A percentile compares a stretch with the other conserved stretches of the same genome.
Conservation (phyloP, 1,140 invertebrate genomes). For the Drosophila nannoptera region DNA sequence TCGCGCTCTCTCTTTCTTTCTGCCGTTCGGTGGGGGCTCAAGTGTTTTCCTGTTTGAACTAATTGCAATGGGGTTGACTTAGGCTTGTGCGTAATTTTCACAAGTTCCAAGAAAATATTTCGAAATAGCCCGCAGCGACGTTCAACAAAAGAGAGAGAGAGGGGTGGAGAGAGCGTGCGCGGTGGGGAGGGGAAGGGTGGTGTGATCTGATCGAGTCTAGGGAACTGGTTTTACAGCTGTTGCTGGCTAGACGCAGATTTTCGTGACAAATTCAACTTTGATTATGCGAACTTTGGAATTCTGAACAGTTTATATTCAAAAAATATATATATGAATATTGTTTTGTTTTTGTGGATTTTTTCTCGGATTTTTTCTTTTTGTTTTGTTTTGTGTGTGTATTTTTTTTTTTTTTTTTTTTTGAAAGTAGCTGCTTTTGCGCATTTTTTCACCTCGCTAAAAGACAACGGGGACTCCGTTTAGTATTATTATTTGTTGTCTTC, state of each 20-base stretch:
- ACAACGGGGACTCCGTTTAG: conserved; percentile 52
- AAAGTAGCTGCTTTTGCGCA: conserved; percentile 65
- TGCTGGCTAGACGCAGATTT: conserved; percentile 39
- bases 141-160: neutral
- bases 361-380: neutral
- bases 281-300: conserved; percentile 52
- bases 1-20: conserved; percentile 3
- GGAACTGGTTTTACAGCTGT: conserved; percentile 53
- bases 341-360: conserved; percentile 25
- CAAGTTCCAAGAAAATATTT: conserved; percentile 26
- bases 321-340: conserved; percentile 49
- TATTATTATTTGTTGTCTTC: conserved; percentile 18
- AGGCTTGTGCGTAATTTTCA: conserved; percentile 17
- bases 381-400: neutral
- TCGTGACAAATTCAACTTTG: conserved; percentile 64
- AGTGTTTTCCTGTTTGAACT: conserved; percentile 24
- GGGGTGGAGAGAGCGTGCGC: conserved; percentile 12
- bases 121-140: neutral
- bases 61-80: conserved; percentile 1
- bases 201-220: conserved; percentile 5
- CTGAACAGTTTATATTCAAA: conserved; percentile 60
- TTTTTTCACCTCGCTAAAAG: conserved; percentile 34
- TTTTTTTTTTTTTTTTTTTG: conserved; percentile 34
- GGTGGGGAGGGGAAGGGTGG: conserved; percentile 1
- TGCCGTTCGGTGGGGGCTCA: conserved; percentile 6